A percentile compares a stretch with the other conserved stretches of the same genome.
These are phyloP conservation scores for Lepus europaeus DNA, from an alignment of 2,113 vertebrate species.

Conservation along the genomic window DNA sequence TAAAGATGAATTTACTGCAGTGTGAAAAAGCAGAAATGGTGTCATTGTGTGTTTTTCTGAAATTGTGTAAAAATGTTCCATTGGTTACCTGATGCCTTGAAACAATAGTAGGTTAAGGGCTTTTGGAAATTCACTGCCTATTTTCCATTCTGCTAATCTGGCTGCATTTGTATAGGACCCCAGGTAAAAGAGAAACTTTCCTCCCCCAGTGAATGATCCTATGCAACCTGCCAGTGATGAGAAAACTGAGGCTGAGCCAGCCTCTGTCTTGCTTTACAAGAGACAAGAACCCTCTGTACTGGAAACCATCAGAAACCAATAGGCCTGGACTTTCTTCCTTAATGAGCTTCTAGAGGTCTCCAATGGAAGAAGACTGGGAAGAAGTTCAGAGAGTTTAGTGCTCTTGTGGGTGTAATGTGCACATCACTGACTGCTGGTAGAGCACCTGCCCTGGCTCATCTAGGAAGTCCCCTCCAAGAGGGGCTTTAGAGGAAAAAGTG, in stretches of 20 bases:
- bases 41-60: constrained; percentile 24
- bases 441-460: not conserved
- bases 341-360: not conserved
- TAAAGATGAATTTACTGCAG: not conserved
- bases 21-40: constrained; percentile 17
- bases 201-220: not conserved
- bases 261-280: not conserved
- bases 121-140: not conserved
- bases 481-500: not conserved
- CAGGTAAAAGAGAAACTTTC: not conserved
- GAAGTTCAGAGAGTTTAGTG: not conserved
- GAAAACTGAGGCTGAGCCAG: not conserved
- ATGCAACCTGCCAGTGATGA: not conserved
- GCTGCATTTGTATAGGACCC: not conserved
- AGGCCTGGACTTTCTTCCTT: not conserved
- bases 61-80: constrained; percentile 16
- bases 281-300: not conserved
- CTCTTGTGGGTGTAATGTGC: not conserved
- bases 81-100: not conserved
- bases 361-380: not conserved
- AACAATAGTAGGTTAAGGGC: constrained; percentile 31
- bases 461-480: not conserved
- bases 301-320: not conserved
- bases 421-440: not conserved
- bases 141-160: not conserved